Evolutionary conservation across 1,140 invertebrate genomes (phyloP).

Genomic region (Orius insidiosus): DNA sequence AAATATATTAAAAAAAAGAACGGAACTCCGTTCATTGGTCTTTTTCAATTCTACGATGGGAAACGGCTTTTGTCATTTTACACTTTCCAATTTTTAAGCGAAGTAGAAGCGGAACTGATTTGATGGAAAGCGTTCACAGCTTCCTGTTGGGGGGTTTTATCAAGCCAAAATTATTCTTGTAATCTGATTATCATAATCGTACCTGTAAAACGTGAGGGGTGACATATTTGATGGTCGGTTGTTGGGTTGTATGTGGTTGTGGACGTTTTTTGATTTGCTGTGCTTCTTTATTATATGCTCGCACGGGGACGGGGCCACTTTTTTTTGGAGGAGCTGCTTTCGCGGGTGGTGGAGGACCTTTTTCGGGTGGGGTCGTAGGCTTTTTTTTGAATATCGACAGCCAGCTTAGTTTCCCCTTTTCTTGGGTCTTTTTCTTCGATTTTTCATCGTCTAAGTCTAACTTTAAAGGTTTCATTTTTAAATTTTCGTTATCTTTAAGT

Average conservation of each 20-base stretch:
- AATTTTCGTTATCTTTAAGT: conserved; percentile 15
- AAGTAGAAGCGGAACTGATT: too few relatives aligned
- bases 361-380: conserved; percentile 9
- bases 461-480: conserved; percentile 15
- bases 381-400: conserved; percentile 20
- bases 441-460: conserved; percentile 19
- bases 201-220: neutral
- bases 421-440: conserved; percentile 22
- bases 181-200: too few relatives aligned
- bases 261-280: conserved; percentile 1
- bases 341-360: conserved; percentile 6
- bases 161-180: too few relatives aligned
- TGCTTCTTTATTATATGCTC: neutral
- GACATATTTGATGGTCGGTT: neutral
- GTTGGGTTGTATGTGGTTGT: neutral
- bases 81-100: too few relatives aligned
- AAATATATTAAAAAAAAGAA: too few relatives aligned
- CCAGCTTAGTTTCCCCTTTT: conserved; percentile 15
- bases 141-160: too few relatives aligned
- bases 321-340: conserved; percentile 6
- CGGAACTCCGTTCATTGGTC: too few relatives aligned
- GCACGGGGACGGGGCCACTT: neutral
- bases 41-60: too few relatives aligned
- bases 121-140: too few relatives aligned
- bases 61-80: too few relatives aligned